Percentiles rank a stretch among this genome's conserved stretches.
Evolutionary conservation across 2,113 vertebrate genomes (phyloP).

Genomic region (Hippoglossus stenolepis): DNA sequence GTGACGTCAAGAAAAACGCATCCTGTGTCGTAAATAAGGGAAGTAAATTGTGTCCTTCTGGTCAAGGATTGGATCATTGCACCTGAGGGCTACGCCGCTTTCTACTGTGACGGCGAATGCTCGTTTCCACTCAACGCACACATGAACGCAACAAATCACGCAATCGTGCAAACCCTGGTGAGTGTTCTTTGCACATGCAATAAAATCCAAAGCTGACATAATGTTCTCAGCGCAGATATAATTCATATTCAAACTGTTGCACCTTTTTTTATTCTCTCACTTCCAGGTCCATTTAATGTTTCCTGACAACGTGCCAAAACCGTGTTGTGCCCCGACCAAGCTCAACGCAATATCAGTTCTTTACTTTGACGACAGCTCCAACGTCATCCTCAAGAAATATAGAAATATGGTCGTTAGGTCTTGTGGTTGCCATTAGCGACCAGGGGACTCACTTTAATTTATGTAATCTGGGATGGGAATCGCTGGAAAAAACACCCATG

Average conservation of each 20-base stretch:
- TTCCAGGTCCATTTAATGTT: conserved; percentile 98
- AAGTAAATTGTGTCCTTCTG: conserved; percentile 15
- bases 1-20: neutral
- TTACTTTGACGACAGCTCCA: conserved; percentile 99
- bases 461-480: conserved; percentile 64
- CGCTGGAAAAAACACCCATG: conserved; percentile 71
- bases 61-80: conserved; percentile 98
- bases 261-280: conserved; percentile 41
- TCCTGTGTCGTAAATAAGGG: conserved; percentile 2
- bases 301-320: conserved; percentile 98
- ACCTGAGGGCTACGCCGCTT: conserved; percentile 96
- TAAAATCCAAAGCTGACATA: conserved; percentile 1
- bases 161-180: conserved; percentile 99
- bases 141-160: conserved; percentile 99
- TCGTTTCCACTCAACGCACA: conserved; percentile 98
- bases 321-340: conserved; percentile 98
- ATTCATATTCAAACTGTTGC: conserved; percentile 20
- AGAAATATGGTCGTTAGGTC: conserved; percentile 99
- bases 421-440: conserved; percentile 93
- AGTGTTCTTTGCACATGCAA: conserved; percentile 25
- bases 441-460: conserved; percentile 48
- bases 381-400: conserved; percentile 99
- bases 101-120: conserved; percentile 98
- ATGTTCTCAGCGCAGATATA: conserved; percentile 14
- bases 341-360: conserved; percentile 99